Percentiles rank a stretch among this genome's conserved stretches.
These are phyloP conservation scores for Chesias legatella DNA, from an alignment of 2,888 invertebrate genomes.

Conservation along the genomic window DNA sequence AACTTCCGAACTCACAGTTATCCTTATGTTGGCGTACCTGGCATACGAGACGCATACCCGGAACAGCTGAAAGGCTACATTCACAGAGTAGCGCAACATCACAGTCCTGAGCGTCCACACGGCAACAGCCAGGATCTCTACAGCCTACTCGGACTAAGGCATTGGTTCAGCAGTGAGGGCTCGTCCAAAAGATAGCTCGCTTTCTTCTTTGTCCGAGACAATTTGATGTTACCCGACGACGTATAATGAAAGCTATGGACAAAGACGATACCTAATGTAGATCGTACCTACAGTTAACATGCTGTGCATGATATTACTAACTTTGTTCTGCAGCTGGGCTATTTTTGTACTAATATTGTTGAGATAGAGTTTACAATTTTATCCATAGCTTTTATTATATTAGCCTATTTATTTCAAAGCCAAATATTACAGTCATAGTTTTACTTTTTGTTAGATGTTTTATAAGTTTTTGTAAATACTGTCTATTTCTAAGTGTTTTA, in stretches of 20 bases:
- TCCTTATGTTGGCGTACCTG: slow-evolving; percentile 44
- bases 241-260: slow-evolving; percentile 75
- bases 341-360: background rate
- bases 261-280: slow-evolving; percentile 34
- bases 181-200: slow-evolving; percentile 71
- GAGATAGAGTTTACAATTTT: slow-evolving; percentile 20
- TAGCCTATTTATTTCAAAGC: slow-evolving; percentile 78
- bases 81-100: slow-evolving; percentile 51
- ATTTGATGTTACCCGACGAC: slow-evolving; percentile 78
- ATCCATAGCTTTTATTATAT: slow-evolving; percentile 75
- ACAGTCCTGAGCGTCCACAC: slow-evolving; percentile 50
- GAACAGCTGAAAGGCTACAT: slow-evolving; percentile 53
- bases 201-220: slow-evolving; percentile 50
- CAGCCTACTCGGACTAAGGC: slow-evolving; percentile 68
- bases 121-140: slow-evolving; percentile 65
- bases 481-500: slow-evolving; percentile 67
- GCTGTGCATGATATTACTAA: slow-evolving; percentile 15
- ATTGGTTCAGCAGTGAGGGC: slow-evolving; percentile 74
- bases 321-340: slow-evolving; percentile 9
- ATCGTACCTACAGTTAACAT: slow-evolving; percentile 23
- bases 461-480: slow-evolving; percentile 77
- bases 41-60: slow-evolving; percentile 48
- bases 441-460: slow-evolving; percentile 64
- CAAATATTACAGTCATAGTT: slow-evolving; percentile 80
- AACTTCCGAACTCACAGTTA: slow-evolving; percentile 57